phyloP scores from a whole-genome alignment of 1,140 invertebrate species.

The Drosophila watanabei region DNA sequence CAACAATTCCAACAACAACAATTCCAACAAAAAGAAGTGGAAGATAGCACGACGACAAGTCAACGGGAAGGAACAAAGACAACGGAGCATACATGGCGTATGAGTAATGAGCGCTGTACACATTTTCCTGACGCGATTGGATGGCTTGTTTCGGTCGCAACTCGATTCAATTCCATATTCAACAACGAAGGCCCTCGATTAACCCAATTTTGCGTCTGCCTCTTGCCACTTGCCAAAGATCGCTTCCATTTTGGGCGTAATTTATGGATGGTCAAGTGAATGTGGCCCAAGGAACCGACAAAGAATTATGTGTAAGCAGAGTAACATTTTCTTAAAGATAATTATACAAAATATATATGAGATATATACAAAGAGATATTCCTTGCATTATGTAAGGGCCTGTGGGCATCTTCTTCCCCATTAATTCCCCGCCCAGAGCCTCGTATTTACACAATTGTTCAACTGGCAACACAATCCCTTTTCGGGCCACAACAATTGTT shows the following conservation, averaged over 20 bases:
- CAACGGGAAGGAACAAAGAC: slow-evolving; percentile 28
- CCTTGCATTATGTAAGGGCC: background rate
- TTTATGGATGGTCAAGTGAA: slow-evolving; percentile 7
- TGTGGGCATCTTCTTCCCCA: background rate
- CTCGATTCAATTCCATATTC: slow-evolving; percentile 8
- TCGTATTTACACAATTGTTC: slow-evolving; percentile 52
- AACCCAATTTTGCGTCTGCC: slow-evolving; percentile 31
- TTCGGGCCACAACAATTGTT: slow-evolving; percentile 39
- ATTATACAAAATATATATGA: background rate
- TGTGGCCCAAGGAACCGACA: background rate
- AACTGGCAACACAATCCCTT: slow-evolving; percentile 27
- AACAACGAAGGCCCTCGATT: slow-evolving; percentile 24
- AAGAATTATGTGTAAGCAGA: background rate
- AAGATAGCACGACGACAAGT: background rate
- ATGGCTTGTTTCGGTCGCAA: slow-evolving; percentile 9
- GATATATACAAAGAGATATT: background rate
- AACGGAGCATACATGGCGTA: slow-evolving; percentile 42
- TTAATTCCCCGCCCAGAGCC: background rate
- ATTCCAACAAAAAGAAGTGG: background rate
- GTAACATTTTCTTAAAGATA: background rate
- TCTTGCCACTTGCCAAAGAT: slow-evolving; percentile 18
- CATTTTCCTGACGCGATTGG: slow-evolving; percentile 5
- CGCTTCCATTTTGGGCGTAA: background rate
- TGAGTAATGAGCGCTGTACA: slow-evolving; percentile 47
- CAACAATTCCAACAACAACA: no score